Evolutionary conservation across 30 jellyfish, hydroid and myxozoan genomes (phyloP).

Genomic region (Turritopsis rubra): DNA sequence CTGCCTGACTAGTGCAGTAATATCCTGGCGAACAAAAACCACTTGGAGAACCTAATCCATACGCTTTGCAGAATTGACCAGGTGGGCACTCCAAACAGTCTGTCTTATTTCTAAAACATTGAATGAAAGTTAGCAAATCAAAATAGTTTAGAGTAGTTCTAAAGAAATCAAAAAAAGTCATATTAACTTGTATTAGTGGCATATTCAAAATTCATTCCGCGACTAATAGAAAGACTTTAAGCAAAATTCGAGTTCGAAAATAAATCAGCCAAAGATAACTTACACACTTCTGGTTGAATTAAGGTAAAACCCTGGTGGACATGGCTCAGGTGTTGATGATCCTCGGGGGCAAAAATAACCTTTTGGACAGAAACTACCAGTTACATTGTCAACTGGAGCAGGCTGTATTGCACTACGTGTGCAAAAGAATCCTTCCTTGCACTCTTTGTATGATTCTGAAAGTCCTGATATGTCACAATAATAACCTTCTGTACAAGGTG

Average conservation of each 20-base stretch:
- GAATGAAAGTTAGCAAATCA: not conserved
- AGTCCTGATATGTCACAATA: constrained; percentile 84
- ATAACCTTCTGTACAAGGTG: constrained; percentile 75
- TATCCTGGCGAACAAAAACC: constrained; percentile 73
- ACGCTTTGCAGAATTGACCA: constrained; percentile 85
- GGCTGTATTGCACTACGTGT: constrained; percentile 62
- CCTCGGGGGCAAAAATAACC: constrained; percentile 88
- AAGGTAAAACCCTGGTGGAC: constrained; percentile 89
- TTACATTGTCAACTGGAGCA: constrained; percentile 70
- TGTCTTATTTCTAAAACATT: not conserved
- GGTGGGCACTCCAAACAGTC: constrained; percentile 88
- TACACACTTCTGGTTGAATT: constrained; percentile 87
- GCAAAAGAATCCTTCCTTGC: constrained; percentile 88
- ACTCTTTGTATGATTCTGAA: constrained; percentile 65
- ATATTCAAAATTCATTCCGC: too few species aligned
- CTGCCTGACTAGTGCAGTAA: constrained; percentile 76
- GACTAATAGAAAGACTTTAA: too few species aligned
- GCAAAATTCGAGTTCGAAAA: too few species aligned
- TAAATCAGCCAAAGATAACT: constrained; percentile 14
- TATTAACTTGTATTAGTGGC: too few species aligned
- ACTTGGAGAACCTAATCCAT: constrained; percentile 62
- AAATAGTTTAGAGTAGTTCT: not conserved
- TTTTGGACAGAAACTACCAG: constrained; percentile 90
- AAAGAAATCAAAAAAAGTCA: too few species aligned
- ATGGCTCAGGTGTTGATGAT: constrained; percentile 51